Evolutionary conservation across 2,888 invertebrate genomes (phyloP), one percentile per base, ranked within the genome.

Genomic region (Dorcus parallelipipedus): DNA sequence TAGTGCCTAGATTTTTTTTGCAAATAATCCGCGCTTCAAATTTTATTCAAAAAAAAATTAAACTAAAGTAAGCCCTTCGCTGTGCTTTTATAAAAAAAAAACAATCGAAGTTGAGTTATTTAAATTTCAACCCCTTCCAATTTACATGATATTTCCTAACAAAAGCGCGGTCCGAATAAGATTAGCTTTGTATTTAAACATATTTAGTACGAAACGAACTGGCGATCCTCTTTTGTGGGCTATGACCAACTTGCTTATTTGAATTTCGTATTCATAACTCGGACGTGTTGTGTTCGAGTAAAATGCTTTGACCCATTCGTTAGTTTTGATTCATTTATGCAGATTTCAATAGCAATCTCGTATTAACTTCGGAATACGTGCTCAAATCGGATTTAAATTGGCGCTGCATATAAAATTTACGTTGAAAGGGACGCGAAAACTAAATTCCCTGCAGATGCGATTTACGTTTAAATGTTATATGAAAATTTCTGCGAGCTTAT

Each of bases 201-300:
- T 51, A 51, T 51, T 51, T 51, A 40, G 45, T 23, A 23, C 14
- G 45, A 23, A 45, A 45, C 20, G 45, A 45, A 45, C 23, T 45
- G 23, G 45, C 45, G 45, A 17, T 69, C 64, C 66, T 66, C 69
- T 69, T 69, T 68, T 69, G 68, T 68, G 62, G 63, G 54, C 56
- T 40, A 54, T 52, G 43, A 53, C 39, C 58, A 56, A 65, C 58
- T 59, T 59, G 60, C 61, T 63, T 63, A 59, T 38, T 52, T 60
- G 64, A 67, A 69, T 71, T 71, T 72, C 64, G 69, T 71, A 72
- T 72, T 71, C 72, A 71, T 70, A 69, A 65, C 67, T 67, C 67
- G 64, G 58, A 62, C 52, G 56, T 53, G 54, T 57, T 59, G 54
- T 54, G 38, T 54, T 43, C 42, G 58, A 61, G 65, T 65, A 64